Percentiles rank a stretch among this genome's conserved stretches.
Evolutionary conservation across 2,797 vertebrate genomes (phyloP).

Genomic region (Darevskia mixta): DNA sequence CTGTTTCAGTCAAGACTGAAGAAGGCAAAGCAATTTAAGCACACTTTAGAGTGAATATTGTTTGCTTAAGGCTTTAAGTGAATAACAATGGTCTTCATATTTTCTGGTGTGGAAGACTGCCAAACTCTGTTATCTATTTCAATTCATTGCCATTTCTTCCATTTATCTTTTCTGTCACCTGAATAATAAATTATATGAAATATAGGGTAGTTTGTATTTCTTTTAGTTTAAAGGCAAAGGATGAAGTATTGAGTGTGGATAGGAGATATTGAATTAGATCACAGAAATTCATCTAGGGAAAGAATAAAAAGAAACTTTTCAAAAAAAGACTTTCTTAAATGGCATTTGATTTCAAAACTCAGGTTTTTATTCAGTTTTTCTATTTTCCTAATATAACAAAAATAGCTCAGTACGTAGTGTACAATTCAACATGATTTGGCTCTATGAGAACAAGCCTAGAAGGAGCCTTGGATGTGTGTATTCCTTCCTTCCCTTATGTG

Average conservation of each 20-base stretch:
- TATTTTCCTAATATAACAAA: neutral
- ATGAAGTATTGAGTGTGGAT: too few species aligned
- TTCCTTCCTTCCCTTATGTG: neutral
- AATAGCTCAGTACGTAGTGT: neutral
- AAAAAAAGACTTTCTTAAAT: too few species aligned
- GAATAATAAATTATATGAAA: neutral
- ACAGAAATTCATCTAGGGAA: too few species aligned
- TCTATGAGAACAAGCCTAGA: neutral
- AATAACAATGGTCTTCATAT: neutral
- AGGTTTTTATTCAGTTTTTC: neutral
- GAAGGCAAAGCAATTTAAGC: neutral
- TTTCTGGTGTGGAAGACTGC: neutral
- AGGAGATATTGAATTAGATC: too few species aligned
- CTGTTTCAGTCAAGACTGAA: neutral
- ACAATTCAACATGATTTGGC: neutral
- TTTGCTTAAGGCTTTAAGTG: neutral
- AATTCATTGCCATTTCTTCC: conserved; percentile 2
- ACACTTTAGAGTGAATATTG: neutral
- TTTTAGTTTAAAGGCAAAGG: neutral
- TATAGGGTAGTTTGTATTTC: neutral
- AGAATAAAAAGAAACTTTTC: too few species aligned
- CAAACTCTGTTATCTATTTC: neutral
- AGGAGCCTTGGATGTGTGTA: neutral
- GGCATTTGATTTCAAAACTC: too few species aligned
- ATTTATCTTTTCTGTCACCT: neutral